Conservation (phyloP, 2,113 vertebrate species). For the Ptilonorhynchus violaceus region DNA sequence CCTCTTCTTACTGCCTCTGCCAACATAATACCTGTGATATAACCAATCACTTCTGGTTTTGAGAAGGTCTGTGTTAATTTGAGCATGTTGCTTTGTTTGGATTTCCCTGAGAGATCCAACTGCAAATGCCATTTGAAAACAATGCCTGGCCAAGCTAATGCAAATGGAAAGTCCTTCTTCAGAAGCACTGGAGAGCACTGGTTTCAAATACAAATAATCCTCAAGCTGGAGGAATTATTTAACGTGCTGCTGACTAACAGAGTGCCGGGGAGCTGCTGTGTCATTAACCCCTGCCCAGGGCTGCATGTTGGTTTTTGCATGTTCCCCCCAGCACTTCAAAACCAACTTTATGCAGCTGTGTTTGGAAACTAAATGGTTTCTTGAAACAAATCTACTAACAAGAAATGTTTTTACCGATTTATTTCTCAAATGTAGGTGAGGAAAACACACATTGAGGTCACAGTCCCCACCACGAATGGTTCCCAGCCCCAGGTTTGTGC, state of each 20-base stretch:
- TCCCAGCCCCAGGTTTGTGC: conserved; percentile 91
- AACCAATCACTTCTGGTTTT: neutral
- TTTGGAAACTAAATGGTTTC: conserved; percentile 50
- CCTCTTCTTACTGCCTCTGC: neutral
- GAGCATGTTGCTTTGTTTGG: neutral
- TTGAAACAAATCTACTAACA: conserved; percentile 65
- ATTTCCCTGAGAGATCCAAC: neutral
- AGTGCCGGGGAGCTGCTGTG: neutral
- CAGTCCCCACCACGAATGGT: conserved; percentile 78
- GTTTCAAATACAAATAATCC: neutral
- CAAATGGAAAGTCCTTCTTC: neutral
- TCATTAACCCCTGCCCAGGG: neutral
- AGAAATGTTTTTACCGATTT: conserved; percentile 75
- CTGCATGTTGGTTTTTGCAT: conserved; percentile 54
- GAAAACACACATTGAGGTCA: conserved; percentile 82
- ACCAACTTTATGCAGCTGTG: conserved; percentile 19
- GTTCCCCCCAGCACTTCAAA: conserved; percentile 24
- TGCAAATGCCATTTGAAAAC: neutral
- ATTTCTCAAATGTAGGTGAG: conserved; percentile 83
- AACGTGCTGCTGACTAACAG: conserved; percentile 17
- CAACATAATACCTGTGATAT: accelerated
- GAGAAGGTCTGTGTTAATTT: neutral
- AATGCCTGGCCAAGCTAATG: neutral
- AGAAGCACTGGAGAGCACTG: neutral
- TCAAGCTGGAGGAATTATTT: neutral